These are phyloP conservation scores for Caenorhabditis drosophilae DNA, from an alignment of 2,888 invertebrate species.

Conservation along the genomic window DNA sequence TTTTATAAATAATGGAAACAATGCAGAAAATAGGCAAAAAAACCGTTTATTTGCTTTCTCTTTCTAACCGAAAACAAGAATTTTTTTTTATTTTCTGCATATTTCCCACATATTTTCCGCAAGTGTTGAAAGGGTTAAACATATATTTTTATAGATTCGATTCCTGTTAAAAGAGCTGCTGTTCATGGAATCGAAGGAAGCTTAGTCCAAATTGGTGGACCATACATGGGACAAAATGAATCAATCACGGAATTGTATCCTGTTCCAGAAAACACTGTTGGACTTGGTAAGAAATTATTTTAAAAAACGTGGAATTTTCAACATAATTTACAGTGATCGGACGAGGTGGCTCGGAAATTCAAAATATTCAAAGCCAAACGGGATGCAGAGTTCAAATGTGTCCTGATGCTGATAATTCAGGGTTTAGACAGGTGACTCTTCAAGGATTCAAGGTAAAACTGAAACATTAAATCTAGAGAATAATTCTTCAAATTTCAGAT, in stretches of 20 bases:
- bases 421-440: constrained; percentile 56
- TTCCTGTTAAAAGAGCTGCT: constrained; percentile 44
- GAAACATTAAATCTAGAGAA: too few relatives aligned
- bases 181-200: constrained; percentile 26
- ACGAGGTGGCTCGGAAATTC: constrained; percentile 93
- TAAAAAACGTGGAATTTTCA: too few relatives aligned
- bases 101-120: too few relatives aligned
- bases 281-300: constrained; percentile 52
- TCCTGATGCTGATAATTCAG: constrained; percentile 72
- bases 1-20: too few relatives aligned
- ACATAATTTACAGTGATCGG: constrained; percentile 87
- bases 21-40: too few relatives aligned
- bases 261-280: constrained; percentile 65
- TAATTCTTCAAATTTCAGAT: constrained; percentile 9
- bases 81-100: too few relatives aligned
- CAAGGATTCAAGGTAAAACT: constrained; percentile 54
- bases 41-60: too few relatives aligned
- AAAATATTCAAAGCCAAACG: constrained; percentile 88
- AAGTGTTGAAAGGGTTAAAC: too few relatives aligned
- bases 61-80: too few relatives aligned
- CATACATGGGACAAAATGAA: constrained; percentile 13
- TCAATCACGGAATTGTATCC: constrained; percentile 52
- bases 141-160: constrained; percentile 32
- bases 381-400: constrained; percentile 97
- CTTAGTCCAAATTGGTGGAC: not conserved